Evolutionary conservation across 2,797 vertebrate species (phyloP), one percentile per base, ranked within the genome.

Genomic region (Etheostoma perlongum): DNA sequence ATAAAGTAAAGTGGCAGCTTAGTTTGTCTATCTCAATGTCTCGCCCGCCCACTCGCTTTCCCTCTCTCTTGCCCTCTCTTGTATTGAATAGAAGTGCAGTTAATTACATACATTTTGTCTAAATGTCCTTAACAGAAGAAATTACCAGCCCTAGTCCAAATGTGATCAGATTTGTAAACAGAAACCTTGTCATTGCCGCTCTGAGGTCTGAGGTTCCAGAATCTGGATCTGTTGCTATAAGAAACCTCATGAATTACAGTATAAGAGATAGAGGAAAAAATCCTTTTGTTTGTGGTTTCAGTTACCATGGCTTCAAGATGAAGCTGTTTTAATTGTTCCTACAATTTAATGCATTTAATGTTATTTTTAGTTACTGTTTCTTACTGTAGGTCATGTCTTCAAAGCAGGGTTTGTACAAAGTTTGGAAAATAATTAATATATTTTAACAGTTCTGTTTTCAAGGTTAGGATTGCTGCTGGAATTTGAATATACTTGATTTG

Each of bases 41-140:
- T 77, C 21, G 10, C 40, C 49, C 48, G 4, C 84, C 74, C 83
- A 52, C 77, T 62, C 58, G 0, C 36, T 51, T 36, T 48, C 14
- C 15, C n/a, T 52, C 64, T 23, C 48, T 23, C 59, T 15, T 3
- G 14, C 72, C 18, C 58, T 67, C 55, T 78, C 64, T 65, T 30
- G 67, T 76, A 68, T 64, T 33, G 68, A 75, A 7, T 12, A 76
- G 67, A 81, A 14, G 11, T 67, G 27, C n/a, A 71, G 62, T 72
- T 85, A 85, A 82, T 89, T 83, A 74, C 60, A 68, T 30, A 13
- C 11, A 77, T 74, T 79, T 51, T 18, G 42, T 73, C 67, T 76
- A 86, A 85, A 90, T 84, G 85, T 84, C 82, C 77, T 66, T 66
- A 30, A 74, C 71, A 42, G 44, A 63, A 77, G 49, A 57, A 60